phyloP scores from a whole-genome alignment of 2,888 invertebrate genomes.

The Drosophila niveifrons region DNA sequence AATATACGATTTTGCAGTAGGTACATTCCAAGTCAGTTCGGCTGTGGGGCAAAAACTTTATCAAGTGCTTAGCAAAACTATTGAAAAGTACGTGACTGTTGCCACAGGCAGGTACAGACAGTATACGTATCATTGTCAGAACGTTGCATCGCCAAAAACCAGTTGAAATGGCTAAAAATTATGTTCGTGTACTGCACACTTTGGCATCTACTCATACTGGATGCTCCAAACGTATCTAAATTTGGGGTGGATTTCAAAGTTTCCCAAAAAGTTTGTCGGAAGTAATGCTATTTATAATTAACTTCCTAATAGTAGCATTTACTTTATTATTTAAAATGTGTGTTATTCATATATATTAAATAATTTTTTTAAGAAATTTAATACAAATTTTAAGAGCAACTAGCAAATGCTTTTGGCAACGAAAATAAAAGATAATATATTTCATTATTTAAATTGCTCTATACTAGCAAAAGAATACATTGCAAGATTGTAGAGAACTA shows the following conservation, averaged over 20 bases:
- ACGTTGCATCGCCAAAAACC: slow-evolving; percentile 49
- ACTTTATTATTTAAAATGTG: background rate
- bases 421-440: background rate
- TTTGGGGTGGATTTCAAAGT: slow-evolving; percentile 21
- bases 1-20: background rate
- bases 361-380: background rate
- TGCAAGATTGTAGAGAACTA: no score
- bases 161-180: slow-evolving; percentile 68
- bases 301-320: background rate
- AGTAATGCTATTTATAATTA: no score
- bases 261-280: background rate
- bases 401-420: background rate
- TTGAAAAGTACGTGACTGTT: slow-evolving; percentile 64
- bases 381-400: background rate
- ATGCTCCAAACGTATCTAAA: slow-evolving; percentile 16
- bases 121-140: slow-evolving; percentile 70
- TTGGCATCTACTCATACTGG: slow-evolving; percentile 19
- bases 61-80: slow-evolving; percentile 69
- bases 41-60: slow-evolving; percentile 47
- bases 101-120: slow-evolving; percentile 60
- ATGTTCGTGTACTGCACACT: slow-evolving; percentile 39
- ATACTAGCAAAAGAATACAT: background rate
- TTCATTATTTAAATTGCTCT: slow-evolving; percentile 1
- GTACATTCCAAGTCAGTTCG: slow-evolving; percentile 10
- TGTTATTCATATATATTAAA: background rate